Conservation (phyloP, 2,113 vertebrate species). For the Rynchops niger region DNA sequence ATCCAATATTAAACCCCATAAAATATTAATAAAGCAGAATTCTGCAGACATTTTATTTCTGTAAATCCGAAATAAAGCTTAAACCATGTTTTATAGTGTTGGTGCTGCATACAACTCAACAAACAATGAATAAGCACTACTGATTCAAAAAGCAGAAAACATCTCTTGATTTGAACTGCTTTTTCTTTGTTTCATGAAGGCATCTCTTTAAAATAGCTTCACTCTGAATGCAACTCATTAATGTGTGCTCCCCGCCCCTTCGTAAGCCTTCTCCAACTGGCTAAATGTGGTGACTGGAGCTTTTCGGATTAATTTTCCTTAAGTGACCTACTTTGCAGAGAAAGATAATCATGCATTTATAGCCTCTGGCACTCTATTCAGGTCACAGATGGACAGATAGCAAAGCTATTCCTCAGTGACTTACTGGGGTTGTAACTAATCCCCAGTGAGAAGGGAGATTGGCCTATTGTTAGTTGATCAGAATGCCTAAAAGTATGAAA, state of each 20-base stretch:
- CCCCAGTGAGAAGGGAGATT: background rate
- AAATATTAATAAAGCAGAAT: background rate
- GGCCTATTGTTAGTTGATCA: slow-evolving; percentile 35
- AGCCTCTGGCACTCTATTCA: slow-evolving; percentile 60
- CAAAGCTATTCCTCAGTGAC: slow-evolving; percentile 49
- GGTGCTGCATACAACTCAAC: background rate
- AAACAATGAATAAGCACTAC: background rate
- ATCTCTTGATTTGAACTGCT: background rate
- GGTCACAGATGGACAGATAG: slow-evolving; percentile 62
- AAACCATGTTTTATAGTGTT: background rate
- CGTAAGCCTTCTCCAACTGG: background rate
- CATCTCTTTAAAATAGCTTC: background rate
- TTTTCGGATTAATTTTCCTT: slow-evolving; percentile 68
- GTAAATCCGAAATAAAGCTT: background rate
- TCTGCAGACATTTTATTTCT: background rate
- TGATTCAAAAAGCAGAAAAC: background rate
- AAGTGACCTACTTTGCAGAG: slow-evolving; percentile 66
- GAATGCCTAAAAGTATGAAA: slow-evolving; percentile 12
- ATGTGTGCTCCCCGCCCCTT: background rate
- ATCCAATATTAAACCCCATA: background rate
- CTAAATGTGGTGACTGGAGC: slow-evolving; percentile 42
- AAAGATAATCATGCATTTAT: slow-evolving; percentile 62
- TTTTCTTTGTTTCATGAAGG: background rate
- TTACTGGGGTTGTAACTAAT: slow-evolving; percentile 56
- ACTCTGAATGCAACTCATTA: slow-evolving; percentile 15